Base-by-base conservation (phyloP, 1,140 invertebrate genomes). In the Lepidurus couesii region DNA sequence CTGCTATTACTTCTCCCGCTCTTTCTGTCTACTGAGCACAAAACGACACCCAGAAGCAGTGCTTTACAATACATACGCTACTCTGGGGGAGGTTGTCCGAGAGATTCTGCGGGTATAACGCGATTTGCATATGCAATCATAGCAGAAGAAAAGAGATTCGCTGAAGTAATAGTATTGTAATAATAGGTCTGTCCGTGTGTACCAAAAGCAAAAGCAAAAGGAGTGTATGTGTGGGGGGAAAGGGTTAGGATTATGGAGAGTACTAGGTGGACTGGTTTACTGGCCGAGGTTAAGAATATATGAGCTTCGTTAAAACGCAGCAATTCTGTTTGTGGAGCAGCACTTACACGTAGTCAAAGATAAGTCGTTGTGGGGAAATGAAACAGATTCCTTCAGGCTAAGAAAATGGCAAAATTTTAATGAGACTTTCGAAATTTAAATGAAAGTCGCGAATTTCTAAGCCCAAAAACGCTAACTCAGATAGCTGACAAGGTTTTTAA, bases 111-210 rank as follows among this genome's bases (percentile, higher is more conserved):
- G 53, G 53, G 53, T 65, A 4, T 4, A 16, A 65, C 53, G 53
- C 53, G 53, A 65, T 65, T 65, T 65, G 53, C 53, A 65, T 65
- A 65, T 65, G 53, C 53, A 65, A 65, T 65, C 53, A 65, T 65
- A 65, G 53, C 6, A 21, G 53, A 65, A 65, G 53, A 65, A 65
- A 65, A 65, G 53, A 65, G 53, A 65, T n/a, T 65, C 53, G 16
- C 9, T n/a, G 53, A 21, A 65, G 53, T 65, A 13, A 16, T 21
- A 65, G 21, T 13, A 21, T 13, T 10, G 53, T 21, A 65, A 65
- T 21, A 65, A 65, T 21, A 65, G 53, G 53, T 21, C 47, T 65
- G 47, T 26, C 53, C n/a, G 21, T 21, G 21, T 21, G 13, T 7
- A 65, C 53, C 16, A 65, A 65, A 65, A 47, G 21, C 21, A 65